Base-by-base conservation (phyloP, 2,888 invertebrate species). In the Lucinisca nassula region DNA sequence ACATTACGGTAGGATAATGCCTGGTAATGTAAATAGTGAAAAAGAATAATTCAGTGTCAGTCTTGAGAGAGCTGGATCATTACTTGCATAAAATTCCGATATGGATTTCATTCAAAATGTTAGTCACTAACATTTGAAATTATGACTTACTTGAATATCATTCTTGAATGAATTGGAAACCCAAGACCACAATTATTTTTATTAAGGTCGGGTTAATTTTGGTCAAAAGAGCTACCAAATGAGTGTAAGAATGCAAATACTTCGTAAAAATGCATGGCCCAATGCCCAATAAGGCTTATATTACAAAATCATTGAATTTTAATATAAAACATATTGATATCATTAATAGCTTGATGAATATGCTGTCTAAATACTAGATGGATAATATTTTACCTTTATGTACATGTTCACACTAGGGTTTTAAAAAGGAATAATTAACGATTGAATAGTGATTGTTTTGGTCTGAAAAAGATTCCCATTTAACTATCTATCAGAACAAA, bases 251-350 rank as follows among this genome's bases (percentile, higher is more conserved):
- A 67, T 67, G 67, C 67, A 67, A 67, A 67, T 35, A 67, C 10
- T 32, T 67, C 67, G 67, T 83, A 73, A 55, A 79, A 55, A 79
- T 79, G 75, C 67, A 74, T 84, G 84, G 84, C 78, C 58, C 74
- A 17, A 8, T 32, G 84, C 84, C 84, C 79, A 67, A 58, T n/a
- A n/a, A 40, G 35, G 55, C 24, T 84, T 38, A 37, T n/a, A 79
- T 84, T 84, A 79, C 84, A 37, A 84, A 73, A 45, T 61, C 58
- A 67, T 61, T 84, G 75, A 45, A 74, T 79, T 73, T 45, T 73
- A 74, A 37, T 40, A 40, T 45, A 8, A n/a, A 73, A 73, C 40
- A 4, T 73, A 40, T 73, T 6, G 38, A 73, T 73, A 10, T 14
- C n/a, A 79, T 79, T 79, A 79, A 79, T 49, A 24, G 10, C 27